These are phyloP conservation scores for Pteronura brasiliensis DNA, from an alignment of 2,113 vertebrate species.

Conservation along the genomic window DNA sequence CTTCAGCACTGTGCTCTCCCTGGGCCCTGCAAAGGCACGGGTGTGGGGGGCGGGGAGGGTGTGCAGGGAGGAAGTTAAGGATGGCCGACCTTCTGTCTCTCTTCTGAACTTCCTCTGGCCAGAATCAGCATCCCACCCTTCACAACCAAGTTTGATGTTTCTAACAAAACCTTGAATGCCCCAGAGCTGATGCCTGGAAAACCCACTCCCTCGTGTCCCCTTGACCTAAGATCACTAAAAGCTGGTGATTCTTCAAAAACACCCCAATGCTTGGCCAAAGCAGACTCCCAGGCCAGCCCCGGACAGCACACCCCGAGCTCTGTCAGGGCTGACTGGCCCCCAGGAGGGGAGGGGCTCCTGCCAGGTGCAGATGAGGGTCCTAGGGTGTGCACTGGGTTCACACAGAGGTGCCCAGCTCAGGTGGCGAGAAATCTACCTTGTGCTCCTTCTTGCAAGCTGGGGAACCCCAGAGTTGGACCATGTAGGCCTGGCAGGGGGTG, in stretches of 20 bases:
- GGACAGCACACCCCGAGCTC: neutral
- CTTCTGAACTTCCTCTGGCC: neutral
- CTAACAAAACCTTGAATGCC: neutral
- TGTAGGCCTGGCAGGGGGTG: neutral
- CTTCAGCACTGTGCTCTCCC: neutral
- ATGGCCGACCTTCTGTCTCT: neutral
- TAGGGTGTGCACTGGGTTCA: neutral
- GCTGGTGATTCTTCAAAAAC: neutral
- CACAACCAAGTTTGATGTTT: neutral
- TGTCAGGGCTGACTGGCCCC: neutral
- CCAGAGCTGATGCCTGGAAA: neutral
- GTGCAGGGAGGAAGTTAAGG: neutral
- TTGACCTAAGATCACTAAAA: neutral
- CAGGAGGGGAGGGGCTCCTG: neutral
- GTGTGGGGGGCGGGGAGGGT: neutral
- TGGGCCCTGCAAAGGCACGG: neutral
- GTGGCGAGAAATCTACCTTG: fast-evolving
- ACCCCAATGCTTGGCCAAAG: neutral
- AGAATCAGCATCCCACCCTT: neutral
- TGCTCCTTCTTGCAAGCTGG: neutral
- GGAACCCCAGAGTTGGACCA: too few relatives aligned
- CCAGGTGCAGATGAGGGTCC: neutral
- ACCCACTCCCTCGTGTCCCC: neutral
- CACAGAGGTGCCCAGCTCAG: neutral
- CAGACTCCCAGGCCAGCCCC: neutral